phyloP scores from a whole-genome alignment of 2,797 vertebrate genomes.

The Lepus oiostolus region DNA sequence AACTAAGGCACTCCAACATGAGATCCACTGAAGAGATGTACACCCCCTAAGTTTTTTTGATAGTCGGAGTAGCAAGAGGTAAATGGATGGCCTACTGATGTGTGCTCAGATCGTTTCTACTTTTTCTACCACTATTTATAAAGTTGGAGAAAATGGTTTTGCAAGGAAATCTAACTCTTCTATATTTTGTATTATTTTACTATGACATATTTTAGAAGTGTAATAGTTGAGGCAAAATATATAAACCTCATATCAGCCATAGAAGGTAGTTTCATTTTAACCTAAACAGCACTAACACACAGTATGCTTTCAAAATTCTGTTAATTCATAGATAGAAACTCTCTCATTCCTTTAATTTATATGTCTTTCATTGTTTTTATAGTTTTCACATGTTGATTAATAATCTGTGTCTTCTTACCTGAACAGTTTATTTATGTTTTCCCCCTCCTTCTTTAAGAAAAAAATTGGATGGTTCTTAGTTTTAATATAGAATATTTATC shows the following conservation, averaged over 20 bases:
- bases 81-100: not conserved
- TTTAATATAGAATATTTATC: conserved; percentile 59
- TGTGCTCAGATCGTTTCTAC: not conserved
- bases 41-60: not conserved
- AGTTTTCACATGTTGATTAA: conserved; percentile 58
- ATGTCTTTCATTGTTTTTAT: conserved; percentile 25
- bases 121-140: not conserved
- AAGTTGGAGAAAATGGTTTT: not conserved
- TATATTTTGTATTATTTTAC: not conserved
- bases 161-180: not conserved
- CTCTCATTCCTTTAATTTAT: conserved; percentile 56
- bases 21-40: too few relatives aligned
- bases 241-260: not conserved
- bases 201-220: not conserved
- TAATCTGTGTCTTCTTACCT: conserved; percentile 49
- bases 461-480: not conserved
- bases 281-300: not conserved
- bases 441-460: not conserved
- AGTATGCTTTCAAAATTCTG: not conserved
- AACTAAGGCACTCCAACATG: too few relatives aligned
- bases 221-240: not conserved
- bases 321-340: not conserved
- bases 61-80: not conserved
- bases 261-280: not conserved
- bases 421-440: not conserved